phyloP scores from a whole-genome alignment of 2,797 vertebrate species.

The Euthynnus affinis region DNA sequence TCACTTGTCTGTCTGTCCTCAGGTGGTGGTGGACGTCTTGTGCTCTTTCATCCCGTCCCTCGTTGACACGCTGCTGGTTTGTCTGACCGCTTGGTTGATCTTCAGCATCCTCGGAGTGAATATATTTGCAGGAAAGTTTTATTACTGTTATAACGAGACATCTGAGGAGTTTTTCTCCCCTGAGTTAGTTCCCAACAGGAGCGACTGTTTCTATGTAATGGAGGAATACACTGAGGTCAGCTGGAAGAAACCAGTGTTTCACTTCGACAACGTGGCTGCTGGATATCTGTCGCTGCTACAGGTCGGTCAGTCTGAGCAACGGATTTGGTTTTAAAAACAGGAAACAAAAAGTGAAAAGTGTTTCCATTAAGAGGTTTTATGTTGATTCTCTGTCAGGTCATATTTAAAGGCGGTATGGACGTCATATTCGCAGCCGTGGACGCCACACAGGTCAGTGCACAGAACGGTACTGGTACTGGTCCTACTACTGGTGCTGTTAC shows the following conservation, averaged over 20 bases:
- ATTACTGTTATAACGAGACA: constrained; percentile 91
- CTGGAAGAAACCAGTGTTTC: constrained; percentile 93
- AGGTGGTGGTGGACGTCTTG: constrained; percentile 85
- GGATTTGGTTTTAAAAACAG: no score
- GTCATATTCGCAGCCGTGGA: constrained; percentile 86
- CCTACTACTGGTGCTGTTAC: no score
- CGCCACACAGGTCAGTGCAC: constrained; percentile 75
- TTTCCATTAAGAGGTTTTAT: neutral
- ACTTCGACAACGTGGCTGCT: constrained; percentile 94
- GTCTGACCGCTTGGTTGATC: constrained; percentile 97
- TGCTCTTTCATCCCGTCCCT: constrained; percentile 91
- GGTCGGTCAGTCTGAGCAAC: constrained; percentile 88
- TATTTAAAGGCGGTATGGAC: constrained; percentile 87
- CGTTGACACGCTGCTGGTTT: constrained; percentile 95
- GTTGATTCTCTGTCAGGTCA: constrained; percentile 73
- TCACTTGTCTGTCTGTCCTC: neutral
- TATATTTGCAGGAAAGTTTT: constrained; percentile 95
- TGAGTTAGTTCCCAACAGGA: no score
- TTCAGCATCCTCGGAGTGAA: constrained; percentile 98
- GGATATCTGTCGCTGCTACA: constrained; percentile 95
- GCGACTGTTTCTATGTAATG: no score
- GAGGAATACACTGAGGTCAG: constrained; percentile 70
- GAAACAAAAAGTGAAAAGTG: no score
- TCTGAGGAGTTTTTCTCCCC: constrained; percentile 72
- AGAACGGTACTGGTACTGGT: neutral